Conservation (phyloP, 2,113 vertebrate genomes). For the Maccullochella peelii region DNA sequence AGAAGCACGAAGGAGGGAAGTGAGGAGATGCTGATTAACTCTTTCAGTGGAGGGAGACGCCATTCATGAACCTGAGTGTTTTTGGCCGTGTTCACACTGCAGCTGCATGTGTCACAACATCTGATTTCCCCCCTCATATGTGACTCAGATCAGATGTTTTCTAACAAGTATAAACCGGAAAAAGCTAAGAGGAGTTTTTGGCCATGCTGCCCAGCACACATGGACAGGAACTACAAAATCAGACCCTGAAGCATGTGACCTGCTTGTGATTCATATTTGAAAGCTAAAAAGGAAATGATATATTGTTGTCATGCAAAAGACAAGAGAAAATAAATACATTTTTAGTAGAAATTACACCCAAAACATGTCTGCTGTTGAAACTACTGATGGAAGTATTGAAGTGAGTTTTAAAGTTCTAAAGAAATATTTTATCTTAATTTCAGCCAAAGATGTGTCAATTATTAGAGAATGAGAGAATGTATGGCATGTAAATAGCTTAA, state of each 20-base stretch:
- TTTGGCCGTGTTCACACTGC: neutral
- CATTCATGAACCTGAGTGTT: slow-evolving; percentile 27
- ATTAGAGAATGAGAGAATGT: neutral
- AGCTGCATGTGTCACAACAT: neutral
- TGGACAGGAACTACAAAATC: neutral
- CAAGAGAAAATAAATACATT: neutral
- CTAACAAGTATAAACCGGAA: neutral
- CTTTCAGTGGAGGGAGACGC: slow-evolving; percentile 32
- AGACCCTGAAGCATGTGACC: neutral
- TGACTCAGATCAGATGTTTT: neutral
- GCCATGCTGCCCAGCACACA: neutral
- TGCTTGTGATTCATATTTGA: neutral
- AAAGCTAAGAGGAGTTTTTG: neutral
- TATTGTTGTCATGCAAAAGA: neutral
- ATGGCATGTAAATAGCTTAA: neutral
- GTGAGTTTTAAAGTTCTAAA: neutral
- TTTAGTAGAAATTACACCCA: neutral
- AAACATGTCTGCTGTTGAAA: neutral
- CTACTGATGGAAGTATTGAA: neutral
- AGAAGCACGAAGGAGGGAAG: slow-evolving; percentile 16
- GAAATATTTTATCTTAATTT: neutral
- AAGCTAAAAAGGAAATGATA: neutral
- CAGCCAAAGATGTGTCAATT: neutral
- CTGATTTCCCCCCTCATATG: neutral
- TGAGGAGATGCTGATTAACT: slow-evolving; percentile 53